phyloP scores from a whole-genome alignment of 1,140 invertebrate genomes.

The Triops cancriformis region DNA sequence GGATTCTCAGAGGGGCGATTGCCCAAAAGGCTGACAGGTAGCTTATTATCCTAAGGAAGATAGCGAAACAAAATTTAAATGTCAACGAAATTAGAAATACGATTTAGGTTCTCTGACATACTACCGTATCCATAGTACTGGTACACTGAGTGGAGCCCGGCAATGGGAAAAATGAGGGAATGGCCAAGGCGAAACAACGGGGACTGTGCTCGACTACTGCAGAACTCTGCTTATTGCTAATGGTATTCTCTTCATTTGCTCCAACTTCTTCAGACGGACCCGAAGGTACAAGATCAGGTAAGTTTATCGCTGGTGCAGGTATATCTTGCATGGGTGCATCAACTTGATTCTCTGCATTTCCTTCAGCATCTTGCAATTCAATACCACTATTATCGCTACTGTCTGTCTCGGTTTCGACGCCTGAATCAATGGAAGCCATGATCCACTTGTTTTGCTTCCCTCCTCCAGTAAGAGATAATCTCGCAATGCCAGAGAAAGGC shows the following conservation, averaged over 20 bases:
- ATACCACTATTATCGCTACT: constrained; percentile 49
- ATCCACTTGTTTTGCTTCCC: not conserved
- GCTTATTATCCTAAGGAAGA: not conserved
- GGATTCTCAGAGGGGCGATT: not conserved
- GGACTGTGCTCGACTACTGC: constrained; percentile 7
- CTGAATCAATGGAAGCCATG: constrained; percentile 48
- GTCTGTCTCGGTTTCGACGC: constrained; percentile 55
- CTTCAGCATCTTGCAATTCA: not conserved
- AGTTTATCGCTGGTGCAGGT: not conserved
- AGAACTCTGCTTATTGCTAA: constrained; percentile 17
- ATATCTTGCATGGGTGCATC: not conserved
- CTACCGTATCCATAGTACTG: not conserved
- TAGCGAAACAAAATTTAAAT: not conserved
- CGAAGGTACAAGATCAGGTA: not conserved
- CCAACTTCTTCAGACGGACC: not conserved
- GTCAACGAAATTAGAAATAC: not conserved
- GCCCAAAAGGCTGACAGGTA: not conserved
- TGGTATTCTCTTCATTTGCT: constrained; percentile 22
- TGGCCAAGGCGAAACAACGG: constrained; percentile 1
- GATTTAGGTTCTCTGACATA: not conserved
- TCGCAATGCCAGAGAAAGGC: not conserved
- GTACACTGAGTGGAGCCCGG: not conserved
- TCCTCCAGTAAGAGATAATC: not conserved
- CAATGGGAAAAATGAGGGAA: not conserved
- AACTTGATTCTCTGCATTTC: not conserved